Base-by-base conservation (phyloP, 2,797 vertebrate species). In the Sandelia bainsii region DNA sequence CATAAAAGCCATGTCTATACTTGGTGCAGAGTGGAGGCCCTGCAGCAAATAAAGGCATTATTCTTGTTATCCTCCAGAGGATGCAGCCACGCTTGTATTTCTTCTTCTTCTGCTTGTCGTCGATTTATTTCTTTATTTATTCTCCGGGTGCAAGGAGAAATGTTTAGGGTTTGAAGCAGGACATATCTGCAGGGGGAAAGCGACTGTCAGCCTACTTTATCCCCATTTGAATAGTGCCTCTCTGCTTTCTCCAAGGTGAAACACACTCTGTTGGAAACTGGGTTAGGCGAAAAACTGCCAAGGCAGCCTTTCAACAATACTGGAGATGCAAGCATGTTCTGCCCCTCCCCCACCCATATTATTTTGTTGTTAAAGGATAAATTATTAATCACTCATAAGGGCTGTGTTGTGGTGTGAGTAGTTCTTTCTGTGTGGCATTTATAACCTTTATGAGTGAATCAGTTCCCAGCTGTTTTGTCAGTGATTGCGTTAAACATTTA, bases 21-120 rank as follows among this genome's bases (percentile, higher is more conserved):
- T 89, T 65, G 79, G 83, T 82, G 88, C 87, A 70, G 88, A 88
- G 87, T 81, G 83, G 79, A 92, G 91, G 87, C 89, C 91, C 83
- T 62, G 88, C 87, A 91, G 93, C 88, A 93, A 94, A 93, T 94
- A 86, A 93, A 93, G 91, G 90, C 93, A 94, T 95, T 93, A 94
- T 94, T 94, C 93, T 94, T 94, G 87, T 92, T 92, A 91, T 92
- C 91, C 94, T 93, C 91, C 6, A 64, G 91, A 92, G 91, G 88
- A 90, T 85, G 87, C 75, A 74, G 87, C 86, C 72, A 86, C 70
- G 68, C 85, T 72, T 83, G 88, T 91, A 92, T 93, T 93, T 93
- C 90, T 94, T 92, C 87, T 88, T 85, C 82, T 88, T 77, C 71
- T 79, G 75, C 85, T 84, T 87, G 89, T 90, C 82, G 83, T 82